These are phyloP conservation scores for Stenopsyche tienmushanensis DNA, from an alignment of 1,140 invertebrate genomes.

Conservation along the genomic window DNA sequence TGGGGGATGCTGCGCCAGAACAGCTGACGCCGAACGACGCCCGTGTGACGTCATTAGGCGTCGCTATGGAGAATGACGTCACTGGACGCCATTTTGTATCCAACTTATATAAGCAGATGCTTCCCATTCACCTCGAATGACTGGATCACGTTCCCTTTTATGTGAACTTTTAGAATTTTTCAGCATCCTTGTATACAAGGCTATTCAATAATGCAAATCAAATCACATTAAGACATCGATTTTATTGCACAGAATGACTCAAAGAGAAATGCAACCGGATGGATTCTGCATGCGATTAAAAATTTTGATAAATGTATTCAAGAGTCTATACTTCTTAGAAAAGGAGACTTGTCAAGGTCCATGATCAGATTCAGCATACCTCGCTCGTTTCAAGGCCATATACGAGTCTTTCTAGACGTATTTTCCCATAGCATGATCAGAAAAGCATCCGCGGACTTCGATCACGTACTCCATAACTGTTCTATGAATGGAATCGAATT, in stretches of 20 bases:
- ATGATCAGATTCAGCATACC: constrained; percentile 13
- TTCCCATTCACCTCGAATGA: not conserved
- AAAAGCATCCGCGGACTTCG: not conserved
- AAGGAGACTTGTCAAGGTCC: constrained; percentile 12
- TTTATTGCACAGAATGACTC: constrained; percentile 1
- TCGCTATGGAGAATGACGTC: not conserved
- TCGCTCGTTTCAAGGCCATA: constrained; percentile 15
- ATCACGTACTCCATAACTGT: not conserved
- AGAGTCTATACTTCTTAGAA: constrained; percentile 22
- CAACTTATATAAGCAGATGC: not conserved
- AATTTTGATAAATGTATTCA: constrained; percentile 19
- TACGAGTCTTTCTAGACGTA: no score
- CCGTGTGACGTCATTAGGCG: constrained; percentile 1
- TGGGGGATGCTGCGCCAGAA: not conserved
- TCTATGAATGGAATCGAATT: not conserved
- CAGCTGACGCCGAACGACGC: constrained; percentile 1
- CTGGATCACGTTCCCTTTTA: not conserved
- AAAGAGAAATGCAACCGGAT: constrained; percentile 16
- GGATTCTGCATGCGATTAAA: no score
- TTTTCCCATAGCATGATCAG: no score
- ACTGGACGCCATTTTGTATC: not conserved
- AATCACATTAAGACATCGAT: no score
- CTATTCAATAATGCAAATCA: no score
- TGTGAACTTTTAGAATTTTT: no score
- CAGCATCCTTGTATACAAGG: no score